Conservation (phyloP, 2,888 invertebrate species). For the Deilephila porcellus region DNA sequence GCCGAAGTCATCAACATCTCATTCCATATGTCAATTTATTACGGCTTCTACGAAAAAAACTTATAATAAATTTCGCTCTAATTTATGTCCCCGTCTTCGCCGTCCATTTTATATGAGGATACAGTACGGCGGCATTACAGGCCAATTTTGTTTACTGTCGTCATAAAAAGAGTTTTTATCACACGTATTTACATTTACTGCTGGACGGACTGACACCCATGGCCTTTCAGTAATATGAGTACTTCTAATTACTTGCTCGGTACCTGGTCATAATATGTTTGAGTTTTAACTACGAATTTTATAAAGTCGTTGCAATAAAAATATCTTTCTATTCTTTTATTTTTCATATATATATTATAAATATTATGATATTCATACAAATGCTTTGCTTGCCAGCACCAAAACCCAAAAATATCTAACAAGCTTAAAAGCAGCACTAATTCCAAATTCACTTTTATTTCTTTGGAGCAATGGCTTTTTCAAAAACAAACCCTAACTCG, state of each 20-base stretch:
- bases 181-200: slow-evolving; percentile 36
- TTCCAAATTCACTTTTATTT: not conserved
- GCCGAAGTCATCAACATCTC: no score
- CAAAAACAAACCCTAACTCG: not conserved
- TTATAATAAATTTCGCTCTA: not conserved
- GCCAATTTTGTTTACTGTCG: slow-evolving; percentile 65
- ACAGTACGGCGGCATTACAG: slow-evolving; percentile 54
- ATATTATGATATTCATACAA: no score
- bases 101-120: slow-evolving; percentile 11
- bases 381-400: not conserved
- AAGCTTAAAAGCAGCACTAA: not conserved
- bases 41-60: no score
- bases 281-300: not conserved
- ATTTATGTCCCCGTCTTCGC: slow-evolving; percentile 1
- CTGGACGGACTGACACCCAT: slow-evolving; percentile 16
- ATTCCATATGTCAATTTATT: no score
- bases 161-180: slow-evolving; percentile 65
- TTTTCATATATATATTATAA: no score
- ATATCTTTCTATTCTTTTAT: not conserved
- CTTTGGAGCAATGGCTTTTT: not conserved
- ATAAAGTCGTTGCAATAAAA: not conserved
- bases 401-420: not conserved
- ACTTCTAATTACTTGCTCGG: not conserved
- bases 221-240: not conserved
- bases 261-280: not conserved